Conservation (phyloP, 2,888 invertebrate species). For the Plagodis dolabraria region DNA sequence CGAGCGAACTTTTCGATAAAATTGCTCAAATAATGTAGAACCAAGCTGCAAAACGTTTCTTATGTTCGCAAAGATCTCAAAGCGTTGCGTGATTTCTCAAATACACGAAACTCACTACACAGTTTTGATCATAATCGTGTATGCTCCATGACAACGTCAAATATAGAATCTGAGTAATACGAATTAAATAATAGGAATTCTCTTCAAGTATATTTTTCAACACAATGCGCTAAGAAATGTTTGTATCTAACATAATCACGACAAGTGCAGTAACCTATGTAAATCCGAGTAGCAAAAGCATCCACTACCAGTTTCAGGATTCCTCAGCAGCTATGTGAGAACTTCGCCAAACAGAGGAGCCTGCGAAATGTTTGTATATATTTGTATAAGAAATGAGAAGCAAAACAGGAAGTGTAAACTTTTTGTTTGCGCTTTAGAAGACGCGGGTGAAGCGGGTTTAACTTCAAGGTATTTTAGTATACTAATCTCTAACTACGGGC, state of each 20-base stretch:
- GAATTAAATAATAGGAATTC: constrained; percentile 10
- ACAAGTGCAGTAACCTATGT: constrained; percentile 69
- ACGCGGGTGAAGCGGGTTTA: constrained; percentile 15
- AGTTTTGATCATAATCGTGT: constrained; percentile 32
- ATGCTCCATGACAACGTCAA: constrained; percentile 15
- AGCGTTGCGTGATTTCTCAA: constrained; percentile 32
- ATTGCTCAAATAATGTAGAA: constrained; percentile 61
- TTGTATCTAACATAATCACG: constrained; percentile 43
- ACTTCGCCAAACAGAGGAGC: constrained; percentile 67
- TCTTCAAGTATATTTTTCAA: constrained; percentile 19
- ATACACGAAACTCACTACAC: constrained; percentile 19
- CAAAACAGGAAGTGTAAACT: constrained; percentile 61
- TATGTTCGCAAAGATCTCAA: constrained; percentile 36
- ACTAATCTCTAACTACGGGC: constrained; percentile 4
- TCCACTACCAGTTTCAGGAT: constrained; percentile 71
- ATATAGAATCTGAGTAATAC: constrained; percentile 14
- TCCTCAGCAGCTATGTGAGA: constrained; percentile 70
- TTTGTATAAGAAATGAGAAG: constrained; percentile 76
- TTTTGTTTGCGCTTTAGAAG: constrained; percentile 49
- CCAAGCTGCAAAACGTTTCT: constrained; percentile 40
- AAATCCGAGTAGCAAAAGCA: constrained; percentile 66
- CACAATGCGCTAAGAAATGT: constrained; percentile 17
- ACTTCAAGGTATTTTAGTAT: constrained; percentile 9
- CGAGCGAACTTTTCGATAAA: constrained; percentile 57
- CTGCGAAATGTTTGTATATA: constrained; percentile 73